These are phyloP conservation scores for Protaetia brevitarsis DNA, from an alignment of 1,140 invertebrate genomes.

Conservation along the genomic window DNA sequence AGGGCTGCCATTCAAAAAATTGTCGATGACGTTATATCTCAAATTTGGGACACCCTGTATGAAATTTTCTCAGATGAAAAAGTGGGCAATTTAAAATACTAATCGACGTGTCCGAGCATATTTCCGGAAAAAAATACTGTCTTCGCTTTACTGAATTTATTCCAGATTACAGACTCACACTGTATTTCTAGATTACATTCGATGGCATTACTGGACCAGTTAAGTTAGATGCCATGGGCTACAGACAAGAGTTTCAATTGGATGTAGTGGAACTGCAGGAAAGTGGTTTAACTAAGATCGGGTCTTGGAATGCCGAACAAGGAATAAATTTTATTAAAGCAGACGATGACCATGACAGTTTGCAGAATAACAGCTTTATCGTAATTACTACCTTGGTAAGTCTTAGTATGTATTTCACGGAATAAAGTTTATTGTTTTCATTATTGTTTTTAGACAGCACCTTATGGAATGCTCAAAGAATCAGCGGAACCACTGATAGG, in stretches of 20 bases:
- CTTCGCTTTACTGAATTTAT: too few relatives aligned
- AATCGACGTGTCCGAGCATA: too few relatives aligned
- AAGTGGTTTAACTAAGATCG: conserved; percentile 67
- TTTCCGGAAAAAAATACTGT: too few relatives aligned
- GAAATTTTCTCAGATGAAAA: too few relatives aligned
- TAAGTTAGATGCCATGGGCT: conserved; percentile 82
- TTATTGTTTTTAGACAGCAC: conserved; percentile 61
- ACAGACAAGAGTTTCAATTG: conserved; percentile 76
- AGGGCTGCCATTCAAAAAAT: too few relatives aligned
- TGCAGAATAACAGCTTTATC: conserved; percentile 80
- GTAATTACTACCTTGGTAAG: conserved; percentile 80
- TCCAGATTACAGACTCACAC: background rate
- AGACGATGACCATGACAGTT: conserved; percentile 50
- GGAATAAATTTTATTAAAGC: conserved; percentile 44
- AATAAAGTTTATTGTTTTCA: background rate
- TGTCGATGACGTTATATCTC: too few relatives aligned
- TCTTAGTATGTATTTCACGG: too few relatives aligned
- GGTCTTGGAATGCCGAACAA: conserved; percentile 66
- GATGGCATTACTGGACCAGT: conserved; percentile 81
- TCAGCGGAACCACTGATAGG: conserved; percentile 65
- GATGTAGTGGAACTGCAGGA: conserved; percentile 73
- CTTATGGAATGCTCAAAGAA: conserved; percentile 83
- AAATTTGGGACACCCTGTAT: too few relatives aligned
- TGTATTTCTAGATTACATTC: conserved; percentile 42
- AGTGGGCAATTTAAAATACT: too few relatives aligned